Base-by-base conservation (phyloP, 2,888 invertebrate species). In the Dynastes hyllus region DNA sequence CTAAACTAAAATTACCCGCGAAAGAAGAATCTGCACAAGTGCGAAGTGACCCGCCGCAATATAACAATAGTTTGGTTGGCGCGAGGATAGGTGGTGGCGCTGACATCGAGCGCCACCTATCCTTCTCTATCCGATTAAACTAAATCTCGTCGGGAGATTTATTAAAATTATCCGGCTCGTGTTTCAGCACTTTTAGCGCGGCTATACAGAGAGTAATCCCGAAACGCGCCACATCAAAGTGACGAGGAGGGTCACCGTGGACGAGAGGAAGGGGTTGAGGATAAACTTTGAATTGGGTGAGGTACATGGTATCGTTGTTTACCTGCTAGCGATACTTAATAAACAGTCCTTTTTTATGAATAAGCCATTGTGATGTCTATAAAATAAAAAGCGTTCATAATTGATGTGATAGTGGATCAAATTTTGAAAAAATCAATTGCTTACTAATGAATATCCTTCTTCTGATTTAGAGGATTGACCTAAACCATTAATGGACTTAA, bases 81-180 rank as follows among this genome's bases (percentile, higher is more conserved):
- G 45, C 45, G 11, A 45, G 45, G 45, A 45, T 53, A 11, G 53
- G 53, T 16, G 53, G 53, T n/a, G 16, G n/a, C 53, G 53, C 53
- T 53, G 63, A 8, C 27, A n/a, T 29, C 65, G 65, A 32, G 32
- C 65, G 65, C 65, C 65, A 65, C 65, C 65, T 65, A 65, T 29
- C 65, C 29, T 53, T 45, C 45, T 22, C 65, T 37, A 65, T 65
- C 65, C 65, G 65, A 65, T 65, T 65, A 65, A 65, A 65, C 65
- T 65, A 65, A 65, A 65, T 65, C 65, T 22, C 65, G 29, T 37
- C 65, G 65, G 32, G 65, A 65, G 65, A 65, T 65, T 65, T 65
- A 65, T 65, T 65, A 65, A 65, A 65, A 65, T 65, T 65, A 65
- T 65, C 65, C 65, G 65, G 32, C 32, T 45, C 53, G 65, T 29